Evolutionary conservation across 2,888 invertebrate species (phyloP).

Genomic region (Amphipoea lucens): DNA sequence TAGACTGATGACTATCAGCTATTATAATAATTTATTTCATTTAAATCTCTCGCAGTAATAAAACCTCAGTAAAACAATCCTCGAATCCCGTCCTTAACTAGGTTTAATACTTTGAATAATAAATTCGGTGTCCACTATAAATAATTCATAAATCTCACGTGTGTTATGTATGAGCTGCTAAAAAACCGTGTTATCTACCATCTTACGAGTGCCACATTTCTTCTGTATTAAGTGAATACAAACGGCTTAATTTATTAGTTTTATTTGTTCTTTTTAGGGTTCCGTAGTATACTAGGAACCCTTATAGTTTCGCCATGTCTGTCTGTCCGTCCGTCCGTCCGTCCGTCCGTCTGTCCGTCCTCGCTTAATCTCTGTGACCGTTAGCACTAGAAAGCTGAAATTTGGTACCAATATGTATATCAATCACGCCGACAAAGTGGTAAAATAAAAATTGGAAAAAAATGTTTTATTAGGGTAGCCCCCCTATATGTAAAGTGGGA

Average conservation of each 20-base stretch:
- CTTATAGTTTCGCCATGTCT: no score
- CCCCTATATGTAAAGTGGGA: no score
- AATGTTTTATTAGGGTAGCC: no score
- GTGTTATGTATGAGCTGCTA: conserved; percentile 63
- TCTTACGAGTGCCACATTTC: conserved; percentile 61
- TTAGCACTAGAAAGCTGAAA: no score
- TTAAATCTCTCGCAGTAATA: conserved; percentile 25
- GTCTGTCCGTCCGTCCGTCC: no score
- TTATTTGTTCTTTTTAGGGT: conserved; percentile 38
- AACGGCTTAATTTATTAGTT: conserved; percentile 63
- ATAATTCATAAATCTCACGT: conserved; percentile 64
- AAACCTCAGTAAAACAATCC: conserved; percentile 39
- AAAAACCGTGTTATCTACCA: conserved; percentile 63
- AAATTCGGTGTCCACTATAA: conserved; percentile 53
- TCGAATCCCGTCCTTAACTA: conserved; percentile 25
- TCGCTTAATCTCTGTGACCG: no score
- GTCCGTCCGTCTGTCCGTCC: no score
- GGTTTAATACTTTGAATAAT: conserved; percentile 60
- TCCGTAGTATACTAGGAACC: no score
- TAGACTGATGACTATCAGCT: background rate
- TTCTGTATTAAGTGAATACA: conserved; percentile 63
- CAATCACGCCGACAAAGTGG: no score
- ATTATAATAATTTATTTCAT: background rate
- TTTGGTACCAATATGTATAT: no score
- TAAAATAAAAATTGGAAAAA: no score